Percentiles rank a stretch among this genome's conserved stretches.
phyloP scores from a whole-genome alignment of 2,888 invertebrate genomes.

The Eilema griseolum region DNA sequence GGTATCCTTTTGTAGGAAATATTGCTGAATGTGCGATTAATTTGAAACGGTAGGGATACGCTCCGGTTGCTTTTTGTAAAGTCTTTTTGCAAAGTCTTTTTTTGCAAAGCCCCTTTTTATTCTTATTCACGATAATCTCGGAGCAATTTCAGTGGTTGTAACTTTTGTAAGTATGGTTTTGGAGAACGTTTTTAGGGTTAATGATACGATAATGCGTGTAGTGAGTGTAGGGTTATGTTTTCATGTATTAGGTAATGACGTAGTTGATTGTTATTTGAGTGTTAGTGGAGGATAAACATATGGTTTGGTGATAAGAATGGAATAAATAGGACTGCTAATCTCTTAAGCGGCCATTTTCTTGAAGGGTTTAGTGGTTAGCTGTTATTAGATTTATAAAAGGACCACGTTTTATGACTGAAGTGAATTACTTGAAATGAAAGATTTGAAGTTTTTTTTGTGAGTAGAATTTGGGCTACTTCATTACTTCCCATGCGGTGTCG shows the following conservation, averaged over 20 bases:
- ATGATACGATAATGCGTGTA: constrained; percentile 22
- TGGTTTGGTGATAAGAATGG: neutral
- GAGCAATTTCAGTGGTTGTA: constrained; percentile 64
- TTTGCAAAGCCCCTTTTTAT: constrained; percentile 53
- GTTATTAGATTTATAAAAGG: neutral
- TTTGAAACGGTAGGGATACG: constrained; percentile 73
- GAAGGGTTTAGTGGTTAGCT: no score
- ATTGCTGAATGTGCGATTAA: constrained; percentile 85
- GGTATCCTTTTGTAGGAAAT: constrained; percentile 85
- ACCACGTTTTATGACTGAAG: no score
- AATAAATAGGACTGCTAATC: neutral
- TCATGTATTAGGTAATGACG: constrained; percentile 13
- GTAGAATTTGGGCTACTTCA: no score
- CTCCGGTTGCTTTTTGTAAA: constrained; percentile 75
- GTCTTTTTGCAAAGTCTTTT: constrained; percentile 46
- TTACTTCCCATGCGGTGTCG: no score
- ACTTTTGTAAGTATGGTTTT: constrained; percentile 17
- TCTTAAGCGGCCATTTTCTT: no score
- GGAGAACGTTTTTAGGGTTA: constrained; percentile 17
- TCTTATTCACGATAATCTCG: constrained; percentile 71
- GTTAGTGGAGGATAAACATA: constrained; percentile 1
- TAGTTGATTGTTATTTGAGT: constrained; percentile 11
- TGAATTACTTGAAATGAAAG: no score
- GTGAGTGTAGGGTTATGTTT: constrained; percentile 14
- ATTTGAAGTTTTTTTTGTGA: no score